Conservation (phyloP, 2,888 invertebrate species). For the Pogonocherus hispidulus region DNA sequence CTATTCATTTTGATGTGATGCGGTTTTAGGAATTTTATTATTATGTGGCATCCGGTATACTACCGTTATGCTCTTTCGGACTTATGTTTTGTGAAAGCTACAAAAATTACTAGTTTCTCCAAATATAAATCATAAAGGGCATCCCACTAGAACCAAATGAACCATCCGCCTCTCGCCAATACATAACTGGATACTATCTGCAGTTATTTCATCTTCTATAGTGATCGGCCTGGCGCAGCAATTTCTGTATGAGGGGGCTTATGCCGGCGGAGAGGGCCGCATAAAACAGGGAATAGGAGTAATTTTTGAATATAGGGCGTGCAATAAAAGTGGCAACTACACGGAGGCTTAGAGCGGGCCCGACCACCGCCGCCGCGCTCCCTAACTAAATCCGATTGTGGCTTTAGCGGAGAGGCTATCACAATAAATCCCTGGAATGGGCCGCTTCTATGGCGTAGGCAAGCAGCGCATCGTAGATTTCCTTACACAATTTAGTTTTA, state of each 20-base stretch:
- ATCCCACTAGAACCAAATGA: neutral
- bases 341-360: conserved; percentile 48
- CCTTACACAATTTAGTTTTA: too few relatives aligned
- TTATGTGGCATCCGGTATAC: too few relatives aligned
- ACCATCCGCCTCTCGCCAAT: neutral
- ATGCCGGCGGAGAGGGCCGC: conserved; percentile 43
- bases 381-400: conserved; percentile 65
- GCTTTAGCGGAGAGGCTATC: conserved; percentile 65
- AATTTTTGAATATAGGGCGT: conserved; percentile 58
- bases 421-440: conserved; percentile 65
- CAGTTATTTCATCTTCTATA: conserved; percentile 53
- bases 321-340: conserved; percentile 60
- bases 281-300: conserved; percentile 54
- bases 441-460: conserved; percentile 59
- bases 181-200: conserved; percentile 39
- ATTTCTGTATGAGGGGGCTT: conserved; percentile 46
- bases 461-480: neutral
- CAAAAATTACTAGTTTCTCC: too few relatives aligned
- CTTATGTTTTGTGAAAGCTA: too few relatives aligned
- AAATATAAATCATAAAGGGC: neutral
- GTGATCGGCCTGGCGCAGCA: conserved; percentile 42
- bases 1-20: too few relatives aligned
- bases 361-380: conserved; percentile 37
- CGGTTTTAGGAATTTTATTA: too few relatives aligned
- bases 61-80: too few relatives aligned